phyloP scores from a whole-genome alignment of 92 coral and sea anemone genomes.

The Paramuricea clavata region DNA sequence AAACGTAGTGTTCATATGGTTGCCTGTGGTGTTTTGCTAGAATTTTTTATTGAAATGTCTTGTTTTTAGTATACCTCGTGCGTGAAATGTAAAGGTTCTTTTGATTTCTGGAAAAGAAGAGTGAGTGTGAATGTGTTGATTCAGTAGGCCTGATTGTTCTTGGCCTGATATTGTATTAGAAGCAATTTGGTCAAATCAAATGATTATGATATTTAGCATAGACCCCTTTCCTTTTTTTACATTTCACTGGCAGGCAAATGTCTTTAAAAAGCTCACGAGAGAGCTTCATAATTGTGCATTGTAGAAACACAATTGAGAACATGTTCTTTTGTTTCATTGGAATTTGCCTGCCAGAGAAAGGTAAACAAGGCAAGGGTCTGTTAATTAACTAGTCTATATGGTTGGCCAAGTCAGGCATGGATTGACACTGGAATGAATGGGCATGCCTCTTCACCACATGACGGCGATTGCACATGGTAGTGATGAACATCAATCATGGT shows the following conservation, averaged over 20 bases:
- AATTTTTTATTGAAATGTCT: background rate
- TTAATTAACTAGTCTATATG: background rate
- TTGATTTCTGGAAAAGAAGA: constrained; percentile 97
- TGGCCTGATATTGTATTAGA: too few species aligned
- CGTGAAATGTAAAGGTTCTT: constrained; percentile 88
- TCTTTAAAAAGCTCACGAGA: too few species aligned
- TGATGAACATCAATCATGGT: too few species aligned
- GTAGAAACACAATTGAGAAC: too few species aligned
- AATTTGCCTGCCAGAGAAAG: background rate
- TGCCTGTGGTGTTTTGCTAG: background rate
- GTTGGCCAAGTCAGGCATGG: too few species aligned
- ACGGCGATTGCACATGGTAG: too few species aligned
- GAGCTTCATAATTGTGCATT: too few species aligned
- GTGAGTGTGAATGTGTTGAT: constrained; percentile 53
- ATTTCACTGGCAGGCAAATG: background rate
- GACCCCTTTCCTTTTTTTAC: constrained; percentile 15
- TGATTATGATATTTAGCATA: too few species aligned
- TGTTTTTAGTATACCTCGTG: constrained; percentile 86
- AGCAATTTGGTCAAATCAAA: too few species aligned
- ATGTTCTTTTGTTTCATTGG: too few species aligned
- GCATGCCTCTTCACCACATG: too few species aligned
- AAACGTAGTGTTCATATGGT: background rate
- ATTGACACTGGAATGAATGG: too few species aligned
- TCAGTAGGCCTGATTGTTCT: background rate
- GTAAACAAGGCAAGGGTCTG: background rate